Base-by-base conservation (phyloP, 2,888 invertebrate genomes). In the Chouioia cunea region DNA sequence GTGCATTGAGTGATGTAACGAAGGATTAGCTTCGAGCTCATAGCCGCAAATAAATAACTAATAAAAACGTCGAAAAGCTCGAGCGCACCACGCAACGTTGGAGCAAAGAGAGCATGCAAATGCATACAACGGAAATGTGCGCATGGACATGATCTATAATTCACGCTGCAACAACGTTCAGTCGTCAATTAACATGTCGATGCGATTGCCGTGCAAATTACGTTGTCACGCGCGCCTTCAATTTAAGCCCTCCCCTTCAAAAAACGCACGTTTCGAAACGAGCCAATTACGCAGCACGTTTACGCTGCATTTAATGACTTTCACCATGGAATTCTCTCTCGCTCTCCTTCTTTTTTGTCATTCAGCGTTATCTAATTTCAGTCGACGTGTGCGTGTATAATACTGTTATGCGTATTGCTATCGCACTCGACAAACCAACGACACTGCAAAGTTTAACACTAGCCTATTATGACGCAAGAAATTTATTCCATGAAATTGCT, bases 121-220 rank as follows among this genome's bases (percentile, higher is more conserved):
- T 6, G 27, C 27, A 27, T 6, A 27, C 27, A 6, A 27, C 2
- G 2, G 27, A 4, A 4, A 27, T 27, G 6, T 27, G 36, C 56
- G 54, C n/a, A n/a, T n/a, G n/a, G 43, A 43, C 47, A 4, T n/a
- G 23, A 54, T 54, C 56, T 4, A n/a, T 47, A 54, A 64, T 54
- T 14, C 46, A 16, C 16, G 23, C 12, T 23, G 20, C 10, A 44
- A 23, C 56, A 27, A 10, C 44, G 50, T 18, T 60, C 53, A 22
- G 46, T 54, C 53, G 36, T 20, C 64, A 47, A 65, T 65, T 63
- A 63, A 16, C 47, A 47, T 16, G 22, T 53, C 48, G 22, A 46
- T n/a, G 43, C 52, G 36, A 62, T 47, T 50, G 52, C 50, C 43
- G 23, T 53, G 63, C 63, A 62, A 62, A 62, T 62, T 36, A n/a